phyloP scores from a whole-genome alignment of 2,888 invertebrate species.

The Lamproptera curius region DNA sequence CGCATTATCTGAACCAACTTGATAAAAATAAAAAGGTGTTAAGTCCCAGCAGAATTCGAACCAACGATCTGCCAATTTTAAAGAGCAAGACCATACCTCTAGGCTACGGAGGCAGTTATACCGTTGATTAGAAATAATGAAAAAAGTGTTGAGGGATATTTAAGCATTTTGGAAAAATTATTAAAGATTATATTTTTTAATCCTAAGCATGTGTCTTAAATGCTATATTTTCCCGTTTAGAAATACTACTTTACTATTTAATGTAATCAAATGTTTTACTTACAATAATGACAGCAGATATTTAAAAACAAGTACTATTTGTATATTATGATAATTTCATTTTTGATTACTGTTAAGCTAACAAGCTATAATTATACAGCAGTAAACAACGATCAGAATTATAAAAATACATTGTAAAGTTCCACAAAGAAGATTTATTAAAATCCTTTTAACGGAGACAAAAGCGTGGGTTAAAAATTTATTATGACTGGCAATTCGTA shows the following conservation, averaged over 20 bases:
- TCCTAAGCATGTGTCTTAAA: background rate
- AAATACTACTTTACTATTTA: background rate
- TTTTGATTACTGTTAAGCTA: background rate
- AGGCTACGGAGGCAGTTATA: no score
- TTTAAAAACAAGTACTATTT: background rate
- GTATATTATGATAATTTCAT: background rate
- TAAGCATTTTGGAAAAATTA: no score
- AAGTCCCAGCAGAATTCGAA: no score
- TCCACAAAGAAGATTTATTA: background rate
- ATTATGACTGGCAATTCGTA: constrained; percentile 1
- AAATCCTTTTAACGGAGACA: constrained; percentile 7
- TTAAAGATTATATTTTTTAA: no score
- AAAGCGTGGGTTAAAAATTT: constrained; percentile 3
- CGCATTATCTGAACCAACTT: no score
- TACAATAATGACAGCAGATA: background rate
- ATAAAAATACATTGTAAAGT: background rate
- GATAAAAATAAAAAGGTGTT: no score
- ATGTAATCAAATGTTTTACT: background rate
- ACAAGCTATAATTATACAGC: background rate
- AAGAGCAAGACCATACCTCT: no score
- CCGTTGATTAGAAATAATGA: no score
- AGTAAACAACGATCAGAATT: background rate
- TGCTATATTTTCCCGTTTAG: background rate
- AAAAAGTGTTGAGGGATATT: no score
- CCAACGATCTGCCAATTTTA: no score